Evolutionary conservation across 2,888 invertebrate genomes (phyloP), one percentile per base, ranked within the genome.

Genomic region (Rhingia rostrata): DNA sequence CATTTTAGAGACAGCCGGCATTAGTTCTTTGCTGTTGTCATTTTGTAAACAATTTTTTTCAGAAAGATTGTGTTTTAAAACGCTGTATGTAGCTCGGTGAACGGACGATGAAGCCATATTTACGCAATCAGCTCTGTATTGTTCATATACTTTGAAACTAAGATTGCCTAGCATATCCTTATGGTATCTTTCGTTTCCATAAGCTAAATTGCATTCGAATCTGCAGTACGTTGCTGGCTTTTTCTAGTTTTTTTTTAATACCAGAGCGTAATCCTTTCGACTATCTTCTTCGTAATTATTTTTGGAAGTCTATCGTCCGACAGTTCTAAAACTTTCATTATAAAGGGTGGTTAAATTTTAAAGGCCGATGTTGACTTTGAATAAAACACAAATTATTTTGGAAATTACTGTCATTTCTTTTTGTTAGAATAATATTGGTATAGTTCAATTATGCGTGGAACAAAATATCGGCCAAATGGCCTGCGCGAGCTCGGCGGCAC

Each of bases 61-160:
- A 35, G 4, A 53, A 33, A 33, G 10, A 32, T 54, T 54, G 7
- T 54, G n/a, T 4, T 54, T 54, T 35, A 54, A 33, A 54, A 54
- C 5, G 12, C 54, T 49, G 30, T 49, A 49, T 49, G 9, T 49
- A 32, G 49, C 6, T 49, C 49, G 6, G 10, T 49, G 49, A 4
- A 49, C 30, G 6, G 49, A 49, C 10, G 49, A 49, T 49, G 54
- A n/a, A 54, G 33, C 54, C 35, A n/a, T 54, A 35, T 35, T 54
- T 54, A 33, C n/a, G 12, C 35, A 12, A 54, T n/a, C 54, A n/a
- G 4, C 5, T 35, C 35, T 35, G 53, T n/a, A 53, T n/a, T 33
- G 5, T 12, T 30, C 35, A 3, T 35, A 12, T 6, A 54, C n/a
- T 53, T 53, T 53, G 7, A 3, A 4, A 49, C 3, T 30, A 4